Base-by-base conservation (phyloP, 2,888 invertebrate genomes). In the Lampropteryx suffumata region DNA sequence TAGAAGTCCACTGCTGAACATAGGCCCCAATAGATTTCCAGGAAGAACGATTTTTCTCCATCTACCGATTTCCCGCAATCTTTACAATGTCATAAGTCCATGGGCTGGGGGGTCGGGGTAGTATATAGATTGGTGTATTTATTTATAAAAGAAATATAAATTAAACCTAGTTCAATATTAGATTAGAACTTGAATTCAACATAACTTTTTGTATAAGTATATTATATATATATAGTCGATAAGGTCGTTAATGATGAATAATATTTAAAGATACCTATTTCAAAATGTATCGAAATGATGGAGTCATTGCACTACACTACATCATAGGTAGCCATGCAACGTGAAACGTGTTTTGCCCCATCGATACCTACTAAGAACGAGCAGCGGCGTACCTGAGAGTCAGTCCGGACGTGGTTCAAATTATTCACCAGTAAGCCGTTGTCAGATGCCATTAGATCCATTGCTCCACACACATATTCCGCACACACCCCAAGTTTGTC, bases 341-440 rank as follows among this genome's bases (percentile, higher is more conserved):
- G 65, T 72, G 76, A 84, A 88, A 88, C 87, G 82, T 83, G 88
- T 85, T 86, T 81, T 69, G 78, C 76, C 71, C 70, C 80, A 78
- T 77, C 77, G 78, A 80, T 83, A 81, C 74, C 73, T 74, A 76
- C 74, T 59, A 51, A 21, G 57, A 61, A 64, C 67, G 64, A 64
- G 57, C 67, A 69, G 34, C 46, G 46, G 74, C 89, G 86, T 84
- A 90, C 90, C 90, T 90, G 90, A 72, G 89, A 87, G 55, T 90
- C 90, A 72, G 73, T 88, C 74, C 89, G 87, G 80, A 80, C 85
- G 69, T 90, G 90, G 76, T 87, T 87, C 79, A 89, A 76, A 84
- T 90, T 90, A 74, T 90, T 90, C 76, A 85, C 87, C 76, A 87
- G 79, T 71, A 86, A 77, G 71, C 87, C 89, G 81, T 80, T 87